These are phyloP conservation scores for Odontamblyopus rebecca DNA, from an alignment of 2,797 vertebrate genomes.

Conservation along the genomic window DNA sequence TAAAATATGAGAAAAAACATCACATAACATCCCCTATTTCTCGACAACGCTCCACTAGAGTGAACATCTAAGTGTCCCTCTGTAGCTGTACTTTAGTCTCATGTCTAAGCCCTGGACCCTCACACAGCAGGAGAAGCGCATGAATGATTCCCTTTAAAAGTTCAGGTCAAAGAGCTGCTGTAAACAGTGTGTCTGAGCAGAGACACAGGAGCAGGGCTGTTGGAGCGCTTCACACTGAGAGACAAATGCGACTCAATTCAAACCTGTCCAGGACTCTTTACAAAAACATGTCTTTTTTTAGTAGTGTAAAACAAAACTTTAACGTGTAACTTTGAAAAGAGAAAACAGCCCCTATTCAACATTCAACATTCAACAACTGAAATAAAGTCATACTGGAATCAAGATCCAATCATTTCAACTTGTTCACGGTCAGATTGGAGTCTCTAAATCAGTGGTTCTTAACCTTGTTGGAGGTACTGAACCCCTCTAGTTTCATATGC, in stretches of 20 bases:
- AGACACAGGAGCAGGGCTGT: constrained; percentile 12
- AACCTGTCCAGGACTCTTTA: not conserved
- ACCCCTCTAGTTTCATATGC: too few relatives aligned
- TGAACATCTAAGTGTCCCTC: not conserved
- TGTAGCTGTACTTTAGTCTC: not conserved
- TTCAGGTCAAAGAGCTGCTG: constrained; percentile 8
- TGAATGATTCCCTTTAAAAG: constrained; percentile 42
- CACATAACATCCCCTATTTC: too few relatives aligned
- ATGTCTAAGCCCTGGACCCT: not conserved
- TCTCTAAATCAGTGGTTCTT: too few relatives aligned
- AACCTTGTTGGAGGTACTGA: too few relatives aligned
- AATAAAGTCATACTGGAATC: too few relatives aligned
- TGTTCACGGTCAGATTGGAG: too few relatives aligned
- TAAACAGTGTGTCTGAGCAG: not conserved
- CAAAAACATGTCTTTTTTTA: not conserved
- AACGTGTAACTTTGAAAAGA: not conserved
- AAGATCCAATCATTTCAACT: too few relatives aligned
- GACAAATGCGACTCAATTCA: not conserved
- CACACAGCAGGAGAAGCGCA: constrained; percentile 10
- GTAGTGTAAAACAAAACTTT: not conserved
- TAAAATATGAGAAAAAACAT: not conserved
- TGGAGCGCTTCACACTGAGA: constrained; percentile 19
- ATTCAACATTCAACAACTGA: too few relatives aligned
- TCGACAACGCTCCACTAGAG: not conserved
- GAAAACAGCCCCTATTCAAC: not conserved